Conservation (phyloP, 2,113 vertebrate species). For the Mormoops blainvillei region DNA sequence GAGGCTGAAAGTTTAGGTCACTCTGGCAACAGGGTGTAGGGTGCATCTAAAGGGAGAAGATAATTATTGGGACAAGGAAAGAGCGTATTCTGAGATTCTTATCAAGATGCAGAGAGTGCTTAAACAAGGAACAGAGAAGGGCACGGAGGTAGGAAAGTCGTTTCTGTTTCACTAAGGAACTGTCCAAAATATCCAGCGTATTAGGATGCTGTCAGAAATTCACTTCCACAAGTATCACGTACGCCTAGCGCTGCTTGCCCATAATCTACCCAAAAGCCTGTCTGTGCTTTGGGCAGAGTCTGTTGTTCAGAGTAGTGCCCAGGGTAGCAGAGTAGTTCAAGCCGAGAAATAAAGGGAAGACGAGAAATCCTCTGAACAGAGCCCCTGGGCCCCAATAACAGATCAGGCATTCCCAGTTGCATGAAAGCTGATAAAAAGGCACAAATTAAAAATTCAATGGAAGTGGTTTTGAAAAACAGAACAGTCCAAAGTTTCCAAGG, state of each 20-base stretch:
- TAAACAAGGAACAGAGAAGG: neutral
- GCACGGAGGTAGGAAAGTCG: fast-evolving
- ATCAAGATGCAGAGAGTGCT: neutral
- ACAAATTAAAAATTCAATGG: slow-evolving; percentile 65
- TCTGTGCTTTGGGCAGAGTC: neutral
- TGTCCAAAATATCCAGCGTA: neutral
- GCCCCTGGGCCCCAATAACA: slow-evolving; percentile 57
- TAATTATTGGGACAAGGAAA: neutral
- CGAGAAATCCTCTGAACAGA: slow-evolving; percentile 9
- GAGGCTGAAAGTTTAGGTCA: neutral
- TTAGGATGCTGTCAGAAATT: neutral
- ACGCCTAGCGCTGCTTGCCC: no score
- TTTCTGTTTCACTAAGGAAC: neutral
- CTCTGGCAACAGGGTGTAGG: neutral
- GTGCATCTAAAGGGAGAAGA: neutral
- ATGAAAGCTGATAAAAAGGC: slow-evolving; percentile 59
- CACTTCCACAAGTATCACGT: neutral
- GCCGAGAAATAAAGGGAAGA: slow-evolving; percentile 56
- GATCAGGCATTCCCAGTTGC: slow-evolving; percentile 54
- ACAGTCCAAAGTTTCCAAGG: slow-evolving; percentile 46
- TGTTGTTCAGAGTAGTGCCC: slow-evolving; percentile 28
- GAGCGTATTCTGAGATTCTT: neutral
- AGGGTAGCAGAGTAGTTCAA: slow-evolving; percentile 58
- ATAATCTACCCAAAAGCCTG: neutral
- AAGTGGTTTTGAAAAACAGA: slow-evolving; percentile 66